Base-by-base conservation (phyloP, 2,113 vertebrate genomes). In the Atlantisia rogersi region DNA sequence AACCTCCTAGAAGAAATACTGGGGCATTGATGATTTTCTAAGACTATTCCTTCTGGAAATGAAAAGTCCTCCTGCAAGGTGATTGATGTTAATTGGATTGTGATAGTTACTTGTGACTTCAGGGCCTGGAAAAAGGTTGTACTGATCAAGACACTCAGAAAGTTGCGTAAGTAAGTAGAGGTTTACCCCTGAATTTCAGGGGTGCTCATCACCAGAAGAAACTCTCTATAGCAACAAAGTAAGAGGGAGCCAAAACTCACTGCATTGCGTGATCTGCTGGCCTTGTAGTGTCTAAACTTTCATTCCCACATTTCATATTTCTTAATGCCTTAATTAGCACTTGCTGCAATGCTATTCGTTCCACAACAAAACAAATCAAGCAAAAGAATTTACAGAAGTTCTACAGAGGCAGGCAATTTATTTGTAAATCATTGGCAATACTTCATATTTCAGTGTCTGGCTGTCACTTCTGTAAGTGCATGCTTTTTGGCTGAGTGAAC, bases 401-500 rank as follows among this genome's bases (percentile, higher is more conserved):
- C 29, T 73, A 11, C 8, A n/a, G 53, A 63, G 29, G 18, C 48
- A 73, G 28, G 26, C 60, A 70, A 62, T 74, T 76, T 86, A 52
- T 62, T 68, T 87, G 74, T 92, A 56, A 79, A 84, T 76, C 59
- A 58, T 40, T 58, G 53, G 37, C 42, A 53, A 29, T 79, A 17
- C 4, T 76, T 87, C 18, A 25, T 55, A 63, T 91, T 94, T 82
- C 80, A 24, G 1, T 17, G 11, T 87, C 81, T 94, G 68, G 42
- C 83, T 94, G 58, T 95, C 25, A 40, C 32, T 71, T 91, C n/a
- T 58, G 46, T 68, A 76, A 79, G 40, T 65, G 22, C 15, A 4
- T 68, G 48, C 35, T 87, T 92, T 89, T 91, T 91, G 70, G 82
- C 75, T 86, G 78, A 88, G 25, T 77, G 75, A 85, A 71, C 55